A percentile compares a stretch with the other conserved stretches of the same genome.
phyloP scores from a whole-genome alignment of 2,113 vertebrate genomes.

The Seriola quinqueradiata region DNA sequence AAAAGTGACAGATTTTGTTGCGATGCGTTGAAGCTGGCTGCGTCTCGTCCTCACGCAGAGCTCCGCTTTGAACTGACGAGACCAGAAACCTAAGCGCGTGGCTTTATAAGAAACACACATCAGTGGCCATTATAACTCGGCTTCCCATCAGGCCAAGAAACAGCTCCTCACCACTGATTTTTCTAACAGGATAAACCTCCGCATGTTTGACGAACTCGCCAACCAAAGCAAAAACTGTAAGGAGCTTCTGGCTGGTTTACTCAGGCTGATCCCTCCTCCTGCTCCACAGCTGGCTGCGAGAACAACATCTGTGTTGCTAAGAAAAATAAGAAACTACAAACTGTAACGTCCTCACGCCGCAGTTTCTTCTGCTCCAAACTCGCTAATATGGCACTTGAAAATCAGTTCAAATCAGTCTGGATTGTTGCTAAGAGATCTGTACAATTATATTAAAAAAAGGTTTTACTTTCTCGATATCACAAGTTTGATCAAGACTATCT shows the following conservation, averaged over 20 bases:
- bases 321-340: conserved; percentile 4
- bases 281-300: background rate
- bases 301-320: background rate
- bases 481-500: conserved; percentile 7
- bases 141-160: background rate
- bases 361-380: background rate
- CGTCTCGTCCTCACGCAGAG: background rate
- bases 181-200: background rate
- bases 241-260: background rate
- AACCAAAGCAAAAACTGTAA: background rate
- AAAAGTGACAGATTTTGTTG: background rate
- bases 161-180: background rate
- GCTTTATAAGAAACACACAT: background rate
- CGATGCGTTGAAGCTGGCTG: background rate
- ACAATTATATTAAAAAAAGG: conserved; percentile 35
- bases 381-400: conserved; percentile 70
- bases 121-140: background rate
- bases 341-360: background rate
- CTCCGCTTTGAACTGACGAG: background rate
- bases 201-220: background rate
- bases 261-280: background rate
- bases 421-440: conserved; percentile 37
- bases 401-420: conserved; percentile 20
- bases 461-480: conserved; percentile 27
- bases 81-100: background rate